phyloP scores from a whole-genome alignment of 2,797 vertebrate species.

The Hafferia zeledoni region DNA sequence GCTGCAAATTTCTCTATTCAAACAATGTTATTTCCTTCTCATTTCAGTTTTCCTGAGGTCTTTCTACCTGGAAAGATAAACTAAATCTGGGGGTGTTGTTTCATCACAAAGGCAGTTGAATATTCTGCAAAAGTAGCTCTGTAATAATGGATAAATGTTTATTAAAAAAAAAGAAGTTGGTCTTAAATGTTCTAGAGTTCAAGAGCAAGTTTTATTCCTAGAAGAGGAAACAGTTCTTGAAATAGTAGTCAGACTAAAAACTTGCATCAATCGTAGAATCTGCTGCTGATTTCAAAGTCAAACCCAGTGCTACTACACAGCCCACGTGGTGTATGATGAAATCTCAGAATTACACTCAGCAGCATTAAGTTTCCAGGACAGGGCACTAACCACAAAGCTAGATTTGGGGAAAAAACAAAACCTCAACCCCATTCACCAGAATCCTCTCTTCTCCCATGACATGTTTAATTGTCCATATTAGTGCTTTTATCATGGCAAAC shows the following conservation, averaged over 20 bases:
- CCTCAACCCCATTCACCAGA: background rate
- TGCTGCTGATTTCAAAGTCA: background rate
- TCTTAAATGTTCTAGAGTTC: background rate
- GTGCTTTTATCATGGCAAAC: background rate
- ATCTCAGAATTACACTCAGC: background rate
- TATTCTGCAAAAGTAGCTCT: background rate
- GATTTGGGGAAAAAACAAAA: background rate
- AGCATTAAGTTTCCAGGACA: background rate
- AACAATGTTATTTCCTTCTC: background rate
- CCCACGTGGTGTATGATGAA: background rate
- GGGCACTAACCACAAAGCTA: background rate
- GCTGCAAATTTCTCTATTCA: background rate
- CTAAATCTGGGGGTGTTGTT: background rate
- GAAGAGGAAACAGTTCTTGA: background rate
- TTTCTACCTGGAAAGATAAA: background rate
- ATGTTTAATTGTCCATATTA: background rate
- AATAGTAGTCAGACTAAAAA: background rate
- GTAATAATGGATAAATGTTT: background rate
- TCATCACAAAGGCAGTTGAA: background rate
- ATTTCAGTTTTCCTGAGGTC: background rate
- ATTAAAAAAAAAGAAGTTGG: background rate
- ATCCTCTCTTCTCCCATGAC: background rate
- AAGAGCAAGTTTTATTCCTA: background rate
- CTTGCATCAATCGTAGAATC: background rate
- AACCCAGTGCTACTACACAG: background rate